phyloP scores from a whole-genome alignment of 2,888 invertebrate species.

The Hecatera dysodea region DNA sequence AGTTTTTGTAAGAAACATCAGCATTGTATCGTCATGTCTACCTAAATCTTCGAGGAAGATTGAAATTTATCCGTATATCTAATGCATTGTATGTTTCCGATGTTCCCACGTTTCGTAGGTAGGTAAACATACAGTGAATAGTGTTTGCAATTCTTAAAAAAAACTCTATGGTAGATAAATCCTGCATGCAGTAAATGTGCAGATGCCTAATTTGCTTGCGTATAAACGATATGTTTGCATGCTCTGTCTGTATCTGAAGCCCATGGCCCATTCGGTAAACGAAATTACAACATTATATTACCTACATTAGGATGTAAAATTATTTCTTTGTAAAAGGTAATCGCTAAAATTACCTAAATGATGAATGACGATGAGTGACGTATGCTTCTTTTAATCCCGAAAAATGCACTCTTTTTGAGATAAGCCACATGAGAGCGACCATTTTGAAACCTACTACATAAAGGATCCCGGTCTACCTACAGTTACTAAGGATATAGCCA shows the following conservation, averaged over 20 bases:
- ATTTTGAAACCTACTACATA: not conserved
- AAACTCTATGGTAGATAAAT: not conserved
- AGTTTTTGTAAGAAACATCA: slow-evolving; percentile 17
- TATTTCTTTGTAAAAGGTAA: too few relatives aligned
- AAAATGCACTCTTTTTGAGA: too few relatives aligned
- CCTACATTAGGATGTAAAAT: not conserved
- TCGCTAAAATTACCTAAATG: too few relatives aligned
- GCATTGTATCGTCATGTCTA: slow-evolving; percentile 39
- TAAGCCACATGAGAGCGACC: not conserved
- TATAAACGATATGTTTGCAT: slow-evolving; percentile 10
- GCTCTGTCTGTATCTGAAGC: not conserved
- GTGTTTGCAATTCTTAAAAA: slow-evolving; percentile 9
- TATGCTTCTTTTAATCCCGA: not conserved
- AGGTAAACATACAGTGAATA: slow-evolving; percentile 13
- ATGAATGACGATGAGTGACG: too few relatives aligned
- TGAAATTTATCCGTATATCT: slow-evolving; percentile 13
- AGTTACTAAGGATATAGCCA: not conserved
- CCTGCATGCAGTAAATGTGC: not conserved
- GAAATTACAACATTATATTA: not conserved
- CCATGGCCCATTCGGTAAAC: not conserved
- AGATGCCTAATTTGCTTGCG: not conserved
- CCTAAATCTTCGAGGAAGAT: slow-evolving; percentile 32
- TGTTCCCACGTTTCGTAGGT: slow-evolving; percentile 64
- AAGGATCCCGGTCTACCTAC: not conserved
- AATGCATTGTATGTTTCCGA: slow-evolving; percentile 32